Conservation (phyloP, 1,140 invertebrate genomes). For the Neodiprion lecontei region DNA sequence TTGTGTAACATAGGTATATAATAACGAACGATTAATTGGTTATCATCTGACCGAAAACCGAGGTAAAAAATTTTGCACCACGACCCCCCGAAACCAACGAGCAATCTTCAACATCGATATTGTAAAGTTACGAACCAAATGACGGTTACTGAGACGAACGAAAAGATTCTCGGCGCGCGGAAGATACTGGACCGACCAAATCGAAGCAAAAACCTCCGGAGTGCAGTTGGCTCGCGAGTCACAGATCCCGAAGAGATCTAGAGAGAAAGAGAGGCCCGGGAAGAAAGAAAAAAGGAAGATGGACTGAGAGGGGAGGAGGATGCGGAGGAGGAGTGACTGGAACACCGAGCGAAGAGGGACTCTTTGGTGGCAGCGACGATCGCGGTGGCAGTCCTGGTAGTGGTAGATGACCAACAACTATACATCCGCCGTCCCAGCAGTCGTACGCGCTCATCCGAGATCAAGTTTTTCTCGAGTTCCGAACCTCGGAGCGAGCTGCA, state of each 20-base stretch:
- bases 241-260: constrained; percentile 37
- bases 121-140: neutral
- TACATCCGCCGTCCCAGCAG: constrained; percentile 33
- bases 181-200: constrained; percentile 19
- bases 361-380: constrained; percentile 32
- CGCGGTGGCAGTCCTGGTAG: constrained; percentile 19
- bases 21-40: too few species aligned
- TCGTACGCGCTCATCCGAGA: constrained; percentile 44
- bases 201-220: constrained; percentile 39
- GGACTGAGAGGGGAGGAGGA: constrained; percentile 18
- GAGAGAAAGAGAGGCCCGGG: constrained; percentile 23
- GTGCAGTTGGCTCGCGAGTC: constrained; percentile 40
- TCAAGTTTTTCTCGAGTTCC: constrained; percentile 57
- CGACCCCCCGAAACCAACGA: too few species aligned
- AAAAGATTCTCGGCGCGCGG: constrained; percentile 22
- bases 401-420: constrained; percentile 39
- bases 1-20: too few species aligned
- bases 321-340: constrained; percentile 17
- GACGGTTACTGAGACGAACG: neutral
- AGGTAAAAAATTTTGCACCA: too few species aligned
- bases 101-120: neutral
- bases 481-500: constrained; percentile 42
- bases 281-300: constrained; percentile 24
- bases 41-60: too few species aligned
- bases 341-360: constrained; percentile 24